Evolutionary conservation across 2,113 vertebrate species (phyloP).

Genomic region (Rhea americana): DNA sequence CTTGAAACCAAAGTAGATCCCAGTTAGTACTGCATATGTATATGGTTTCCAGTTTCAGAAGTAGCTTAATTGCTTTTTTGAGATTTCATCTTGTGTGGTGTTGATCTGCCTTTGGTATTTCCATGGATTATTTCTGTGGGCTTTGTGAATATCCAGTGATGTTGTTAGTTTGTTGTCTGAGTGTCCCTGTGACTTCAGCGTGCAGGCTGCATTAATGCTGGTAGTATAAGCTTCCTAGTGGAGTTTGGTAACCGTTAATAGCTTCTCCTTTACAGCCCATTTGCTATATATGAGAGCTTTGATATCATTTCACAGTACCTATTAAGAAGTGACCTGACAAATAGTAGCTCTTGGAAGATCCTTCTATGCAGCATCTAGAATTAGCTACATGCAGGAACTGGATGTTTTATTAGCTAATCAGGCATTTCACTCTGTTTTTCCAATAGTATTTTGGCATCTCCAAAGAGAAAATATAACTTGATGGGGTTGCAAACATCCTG

Average conservation of each 20-base stretch:
- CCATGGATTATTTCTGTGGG: background rate
- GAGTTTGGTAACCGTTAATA: background rate
- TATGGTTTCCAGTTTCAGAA: background rate
- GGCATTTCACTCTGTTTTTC: background rate
- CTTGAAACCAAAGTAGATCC: background rate
- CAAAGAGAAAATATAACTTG: background rate
- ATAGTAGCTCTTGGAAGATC: background rate
- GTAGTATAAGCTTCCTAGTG: background rate
- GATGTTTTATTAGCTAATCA: background rate
- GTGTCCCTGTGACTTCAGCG: background rate
- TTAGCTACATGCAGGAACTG: background rate
- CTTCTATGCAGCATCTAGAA: background rate
- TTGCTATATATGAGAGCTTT: background rate
- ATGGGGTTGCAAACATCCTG: background rate
- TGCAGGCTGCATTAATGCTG: background rate
- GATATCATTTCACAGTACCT: background rate
- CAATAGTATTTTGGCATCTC: background rate
- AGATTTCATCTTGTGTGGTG: background rate
- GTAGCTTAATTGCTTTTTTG: background rate
- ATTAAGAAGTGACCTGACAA: background rate
- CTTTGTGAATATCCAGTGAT: background rate
- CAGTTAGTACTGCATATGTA: background rate
- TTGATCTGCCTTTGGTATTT: background rate
- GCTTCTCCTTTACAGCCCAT: background rate
- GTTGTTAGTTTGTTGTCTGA: background rate